Conservation (phyloP, 2,888 invertebrate species). For the Calliopum simillimum region DNA sequence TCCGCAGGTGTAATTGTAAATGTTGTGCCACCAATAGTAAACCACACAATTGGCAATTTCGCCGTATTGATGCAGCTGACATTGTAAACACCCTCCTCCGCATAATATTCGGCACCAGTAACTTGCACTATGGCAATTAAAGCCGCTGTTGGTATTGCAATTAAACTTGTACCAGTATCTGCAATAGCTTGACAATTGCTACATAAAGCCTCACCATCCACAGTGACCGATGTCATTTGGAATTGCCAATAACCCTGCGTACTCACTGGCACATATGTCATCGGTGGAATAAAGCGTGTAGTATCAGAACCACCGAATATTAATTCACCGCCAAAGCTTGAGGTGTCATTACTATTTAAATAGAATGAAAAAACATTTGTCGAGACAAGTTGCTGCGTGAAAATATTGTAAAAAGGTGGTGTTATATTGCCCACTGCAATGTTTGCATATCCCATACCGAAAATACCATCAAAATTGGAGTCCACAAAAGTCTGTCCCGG, state of each 20-base stretch:
- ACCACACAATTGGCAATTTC: slow-evolving; percentile 79
- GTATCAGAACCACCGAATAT: slow-evolving; percentile 94
- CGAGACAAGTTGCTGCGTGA: slow-evolving; percentile 77
- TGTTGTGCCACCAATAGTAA: slow-evolving; percentile 77
- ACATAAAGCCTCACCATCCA: slow-evolving; percentile 73
- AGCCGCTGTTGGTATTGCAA: slow-evolving; percentile 86
- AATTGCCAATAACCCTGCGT: slow-evolving; percentile 96
- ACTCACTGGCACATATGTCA: slow-evolving; percentile 80
- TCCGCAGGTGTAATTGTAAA: slow-evolving; percentile 83
- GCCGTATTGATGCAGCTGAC: slow-evolving; percentile 83
- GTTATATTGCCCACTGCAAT: slow-evolving; percentile 90
- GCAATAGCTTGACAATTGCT: slow-evolving; percentile 88
- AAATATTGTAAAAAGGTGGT: slow-evolving; percentile 93
- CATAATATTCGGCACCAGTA: slow-evolving; percentile 73
- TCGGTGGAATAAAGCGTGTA: slow-evolving; percentile 76
- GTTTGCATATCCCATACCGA: slow-evolving; percentile 88
- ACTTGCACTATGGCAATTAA: slow-evolving; percentile 79
- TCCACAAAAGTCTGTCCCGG: slow-evolving; percentile 94
- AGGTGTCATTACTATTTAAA: slow-evolving; percentile 80
- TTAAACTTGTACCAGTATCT: slow-evolving; percentile 94
- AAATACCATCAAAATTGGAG: slow-evolving; percentile 97
- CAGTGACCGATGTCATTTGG: slow-evolving; percentile 77
- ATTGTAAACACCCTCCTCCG: slow-evolving; percentile 53
- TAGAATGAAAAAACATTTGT: slow-evolving; percentile 93
- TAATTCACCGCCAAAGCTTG: slow-evolving; percentile 85